Evolutionary conservation across 2,888 invertebrate species (phyloP).

Genomic region (Stenodema calcarata): DNA sequence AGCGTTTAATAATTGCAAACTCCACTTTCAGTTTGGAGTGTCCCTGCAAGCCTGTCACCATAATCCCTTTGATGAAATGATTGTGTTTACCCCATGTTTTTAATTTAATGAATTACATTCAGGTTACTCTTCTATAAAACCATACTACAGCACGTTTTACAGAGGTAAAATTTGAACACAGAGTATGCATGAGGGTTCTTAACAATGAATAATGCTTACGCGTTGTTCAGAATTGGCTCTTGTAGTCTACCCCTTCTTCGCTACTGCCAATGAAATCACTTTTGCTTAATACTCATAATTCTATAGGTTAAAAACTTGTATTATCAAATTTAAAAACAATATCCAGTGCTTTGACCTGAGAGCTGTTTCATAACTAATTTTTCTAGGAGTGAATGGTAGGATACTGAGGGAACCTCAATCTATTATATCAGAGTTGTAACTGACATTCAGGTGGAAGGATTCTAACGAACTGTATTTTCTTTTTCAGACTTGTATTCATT

Average conservation of each 20-base stretch:
- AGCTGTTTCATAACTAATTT: constrained; percentile 40
- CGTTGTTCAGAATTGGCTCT: background rate
- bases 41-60: background rate
- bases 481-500: constrained; percentile 69
- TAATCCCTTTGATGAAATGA: background rate
- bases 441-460: background rate
- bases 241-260: background rate
- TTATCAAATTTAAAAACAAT: background rate
- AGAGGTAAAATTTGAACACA: constrained; percentile 36
- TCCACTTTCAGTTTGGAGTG: background rate
- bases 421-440: background rate
- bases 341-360: constrained; percentile 3
- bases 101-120: constrained; percentile 36
- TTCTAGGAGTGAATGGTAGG: background rate
- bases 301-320: background rate
- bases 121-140: constrained; percentile 52
- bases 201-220: background rate
- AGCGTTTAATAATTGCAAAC: background rate
- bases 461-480: constrained; percentile 57
- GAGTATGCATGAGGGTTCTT: constrained; percentile 15
- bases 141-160: constrained; percentile 44
- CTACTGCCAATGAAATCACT: background rate
- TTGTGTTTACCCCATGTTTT: constrained; percentile 9
- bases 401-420: background rate
- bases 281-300: background rate